Conservation (phyloP, 2,888 invertebrate genomes). For the Drosophila colorata region DNA sequence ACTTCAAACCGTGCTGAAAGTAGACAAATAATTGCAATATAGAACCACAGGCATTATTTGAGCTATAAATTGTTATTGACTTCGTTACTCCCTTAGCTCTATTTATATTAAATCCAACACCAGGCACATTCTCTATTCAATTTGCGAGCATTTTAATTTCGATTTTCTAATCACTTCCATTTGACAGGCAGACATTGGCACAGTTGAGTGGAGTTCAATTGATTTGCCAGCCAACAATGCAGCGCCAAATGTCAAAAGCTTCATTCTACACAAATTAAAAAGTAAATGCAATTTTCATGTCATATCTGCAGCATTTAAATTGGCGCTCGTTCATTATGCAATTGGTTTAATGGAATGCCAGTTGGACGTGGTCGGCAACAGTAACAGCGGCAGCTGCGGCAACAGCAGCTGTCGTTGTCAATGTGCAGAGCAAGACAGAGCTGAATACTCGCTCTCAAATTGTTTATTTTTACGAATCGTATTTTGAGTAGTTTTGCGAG, state of each 20-base stretch:
- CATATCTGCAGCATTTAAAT: slow-evolving; percentile 15
- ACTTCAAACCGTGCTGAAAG: too few relatives aligned
- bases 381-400: too few relatives aligned
- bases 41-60: too few relatives aligned
- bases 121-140: slow-evolving; percentile 1
- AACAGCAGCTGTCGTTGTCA: slow-evolving; percentile 1
- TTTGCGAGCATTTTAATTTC: slow-evolving; percentile 22
- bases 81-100: not conserved
- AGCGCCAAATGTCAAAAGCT: slow-evolving; percentile 6
- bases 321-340: not conserved
- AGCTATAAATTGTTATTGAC: not conserved
- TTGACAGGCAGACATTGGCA: slow-evolving; percentile 31
- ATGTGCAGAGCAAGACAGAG: not conserved
- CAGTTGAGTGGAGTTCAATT: slow-evolving; percentile 63
- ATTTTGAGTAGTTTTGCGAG: too few relatives aligned
- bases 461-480: too few relatives aligned
- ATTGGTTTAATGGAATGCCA: slow-evolving; percentile 30
- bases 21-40: too few relatives aligned
- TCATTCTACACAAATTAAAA: slow-evolving; percentile 2
- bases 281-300: slow-evolving; percentile 5
- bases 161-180: slow-evolving; percentile 41
- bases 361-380: not conserved
- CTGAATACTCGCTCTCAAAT: too few relatives aligned
- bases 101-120: slow-evolving; percentile 5
- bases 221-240: slow-evolving; percentile 33